Evolutionary conservation across 2,888 invertebrate species (phyloP), one percentile per base, ranked within the genome.

Genomic region (Erebia aethiops): DNA sequence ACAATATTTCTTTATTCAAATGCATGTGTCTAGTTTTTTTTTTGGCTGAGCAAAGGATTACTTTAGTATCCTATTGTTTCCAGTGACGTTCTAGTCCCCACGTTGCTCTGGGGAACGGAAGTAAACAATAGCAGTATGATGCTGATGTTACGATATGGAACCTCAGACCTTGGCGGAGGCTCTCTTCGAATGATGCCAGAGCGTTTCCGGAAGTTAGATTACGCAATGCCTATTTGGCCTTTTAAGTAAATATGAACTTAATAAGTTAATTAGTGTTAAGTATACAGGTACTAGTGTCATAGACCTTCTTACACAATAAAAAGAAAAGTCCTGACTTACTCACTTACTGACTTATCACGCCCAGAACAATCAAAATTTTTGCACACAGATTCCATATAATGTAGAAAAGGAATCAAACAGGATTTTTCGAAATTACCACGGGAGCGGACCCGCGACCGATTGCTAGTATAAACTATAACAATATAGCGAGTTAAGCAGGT

Each of bases 181-280:
- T 77, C 84, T 1, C 77, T 90, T 2, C 82, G 91, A 14, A 79
- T 90, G 1, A 70, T 88, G 71, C 66, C 16, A 0, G 69, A 77
- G 1, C 80, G 92, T 1, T 72, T 86, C 0, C 65, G 70, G 1
- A 74, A 75, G 2, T 52, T 90, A 0, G 91, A 91, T 71, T 91
- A 85, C 71, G 73, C 87, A 0, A 75, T 86, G 71, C 81, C 85
- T 0, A 79, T 90, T 52, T 91, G 91, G 90, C 88, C 88, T 1
- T 91, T 91, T 72, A 83, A 80, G 91, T 87, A 62, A 63, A 49
- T 65, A 35, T 35, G 35, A 35, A 35, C 5, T 35, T 35, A 7
- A 35, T 35, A 35, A 35, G 35, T 35, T 35, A n/a, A n/a, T n/a
- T n/a, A n/a, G 35, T 35, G 35, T 35, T 26, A 26, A 26, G 26